phyloP scores from a whole-genome alignment of 2,888 invertebrate species.

The Drosophila mulleri region DNA sequence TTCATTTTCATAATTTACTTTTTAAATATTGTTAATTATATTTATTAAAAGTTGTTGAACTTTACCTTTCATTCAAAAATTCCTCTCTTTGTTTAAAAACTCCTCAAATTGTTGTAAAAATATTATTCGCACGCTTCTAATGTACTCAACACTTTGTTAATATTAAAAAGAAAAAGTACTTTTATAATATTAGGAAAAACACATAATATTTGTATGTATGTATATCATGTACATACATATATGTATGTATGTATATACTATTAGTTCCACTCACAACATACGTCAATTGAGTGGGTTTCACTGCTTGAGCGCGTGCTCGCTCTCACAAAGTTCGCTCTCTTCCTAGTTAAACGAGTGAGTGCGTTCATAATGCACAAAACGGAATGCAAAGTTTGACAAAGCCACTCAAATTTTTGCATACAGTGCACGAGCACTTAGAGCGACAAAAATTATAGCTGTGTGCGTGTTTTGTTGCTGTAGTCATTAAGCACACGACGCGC shows the following conservation, averaged over 20 bases:
- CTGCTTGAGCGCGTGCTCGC: too few species aligned
- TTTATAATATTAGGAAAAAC: conserved; percentile 8
- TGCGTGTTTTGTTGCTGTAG: too few species aligned
- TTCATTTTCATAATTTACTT: conserved; percentile 39
- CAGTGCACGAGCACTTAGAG: too few species aligned
- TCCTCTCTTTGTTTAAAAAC: conserved; percentile 34
- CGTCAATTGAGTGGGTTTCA: too few species aligned
- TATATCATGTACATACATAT: background rate
- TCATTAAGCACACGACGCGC: too few species aligned
- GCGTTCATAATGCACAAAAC: too few species aligned
- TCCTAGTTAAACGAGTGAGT: too few species aligned
- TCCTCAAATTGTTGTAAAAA: conserved; percentile 45
- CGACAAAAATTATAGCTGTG: too few species aligned
- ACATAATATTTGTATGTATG: conserved; percentile 7
- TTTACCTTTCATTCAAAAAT: conserved; percentile 17
- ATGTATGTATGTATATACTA: background rate
- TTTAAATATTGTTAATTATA: conserved; percentile 19
- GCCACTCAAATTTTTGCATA: too few species aligned
- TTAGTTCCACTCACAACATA: too few species aligned
- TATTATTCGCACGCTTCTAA: conserved; percentile 22
- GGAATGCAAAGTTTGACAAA: too few species aligned
- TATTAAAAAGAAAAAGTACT: conserved; percentile 1
- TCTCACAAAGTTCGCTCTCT: too few species aligned
- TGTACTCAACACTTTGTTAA: conserved; percentile 12
- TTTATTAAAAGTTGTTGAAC: conserved; percentile 20